phyloP scores from a whole-genome alignment of 2,797 vertebrate species.

The Macropodus opercularis region DNA sequence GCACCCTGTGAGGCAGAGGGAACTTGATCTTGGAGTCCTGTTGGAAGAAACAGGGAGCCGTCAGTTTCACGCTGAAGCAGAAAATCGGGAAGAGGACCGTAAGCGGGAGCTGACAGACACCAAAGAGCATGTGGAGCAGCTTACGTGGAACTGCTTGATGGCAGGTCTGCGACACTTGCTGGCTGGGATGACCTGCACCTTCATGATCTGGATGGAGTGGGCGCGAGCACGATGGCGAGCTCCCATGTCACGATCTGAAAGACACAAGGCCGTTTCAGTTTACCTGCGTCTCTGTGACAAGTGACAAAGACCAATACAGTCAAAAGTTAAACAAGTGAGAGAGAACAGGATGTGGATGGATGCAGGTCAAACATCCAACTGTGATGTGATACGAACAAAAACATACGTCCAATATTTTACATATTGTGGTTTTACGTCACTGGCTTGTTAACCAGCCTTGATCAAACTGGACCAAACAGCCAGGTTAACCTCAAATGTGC shows the following conservation, averaged over 20 bases:
- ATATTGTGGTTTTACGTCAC: no score
- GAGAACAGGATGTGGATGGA: no score
- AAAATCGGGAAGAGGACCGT: slow-evolving; percentile 79
- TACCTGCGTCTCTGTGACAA: no score
- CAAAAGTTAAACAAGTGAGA: no score
- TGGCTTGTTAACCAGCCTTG: no score
- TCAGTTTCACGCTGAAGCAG: background rate
- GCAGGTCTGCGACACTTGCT: slow-evolving; percentile 90
- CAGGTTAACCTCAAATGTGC: no score
- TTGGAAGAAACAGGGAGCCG: background rate
- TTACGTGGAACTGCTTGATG: slow-evolving; percentile 95
- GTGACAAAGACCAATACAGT: no score
- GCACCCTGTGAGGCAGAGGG: slow-evolving; percentile 95
- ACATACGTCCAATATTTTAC: no score
- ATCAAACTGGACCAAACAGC: no score
- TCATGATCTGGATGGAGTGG: slow-evolving; percentile 99
- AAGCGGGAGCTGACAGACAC: slow-evolving; percentile 37
- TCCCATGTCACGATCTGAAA: slow-evolving; percentile 94
- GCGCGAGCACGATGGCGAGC: slow-evolving; percentile 95
- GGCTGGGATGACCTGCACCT: slow-evolving; percentile 93
- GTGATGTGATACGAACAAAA: no score
- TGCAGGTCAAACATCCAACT: no score
- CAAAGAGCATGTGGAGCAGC: slow-evolving; percentile 43
- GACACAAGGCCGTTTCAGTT: no score
- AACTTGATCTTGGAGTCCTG: slow-evolving; percentile 94